These are phyloP conservation scores for Ophioninae sp. DNA, from an alignment of 2,888 invertebrate genomes.

Conservation along the genomic window DNA sequence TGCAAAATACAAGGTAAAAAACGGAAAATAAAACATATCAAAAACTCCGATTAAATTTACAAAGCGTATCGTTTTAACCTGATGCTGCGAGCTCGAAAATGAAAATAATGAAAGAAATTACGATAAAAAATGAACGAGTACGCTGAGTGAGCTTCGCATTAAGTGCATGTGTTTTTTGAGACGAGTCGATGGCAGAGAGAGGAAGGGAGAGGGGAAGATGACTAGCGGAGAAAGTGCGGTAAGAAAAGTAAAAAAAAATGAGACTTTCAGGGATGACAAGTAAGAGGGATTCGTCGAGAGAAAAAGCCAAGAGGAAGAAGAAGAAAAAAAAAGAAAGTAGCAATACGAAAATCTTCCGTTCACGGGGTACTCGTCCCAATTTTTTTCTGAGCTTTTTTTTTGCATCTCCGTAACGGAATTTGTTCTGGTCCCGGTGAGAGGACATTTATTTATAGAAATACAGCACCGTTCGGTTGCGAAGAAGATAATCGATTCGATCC, in stretches of 20 bases:
- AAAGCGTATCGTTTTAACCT: too few relatives aligned
- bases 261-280: neutral
- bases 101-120: neutral
- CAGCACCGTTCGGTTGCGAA: neutral
- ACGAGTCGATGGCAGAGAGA: neutral
- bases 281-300: neutral
- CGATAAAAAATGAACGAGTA: neutral
- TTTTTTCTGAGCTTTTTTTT: constrained; percentile 23
- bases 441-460: constrained; percentile 33
- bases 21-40: too few relatives aligned
- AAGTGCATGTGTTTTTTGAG: neutral
- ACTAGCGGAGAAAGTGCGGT: neutral
- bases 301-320: neutral
- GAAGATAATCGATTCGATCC: constrained; percentile 20
- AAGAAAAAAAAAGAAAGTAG: neutral
- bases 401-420: constrained; percentile 13
- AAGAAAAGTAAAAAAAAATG: constrained; percentile 5
- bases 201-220: neutral
- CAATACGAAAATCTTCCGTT: constrained; percentile 43
- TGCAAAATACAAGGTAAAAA: too few relatives aligned
- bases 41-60: too few relatives aligned
- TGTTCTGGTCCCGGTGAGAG: neutral
- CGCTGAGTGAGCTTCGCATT: neutral
- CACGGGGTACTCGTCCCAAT: constrained; percentile 32
- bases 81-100: neutral